phyloP scores from a whole-genome alignment of 2,797 vertebrate species.

The Molossus alvarezi region DNA sequence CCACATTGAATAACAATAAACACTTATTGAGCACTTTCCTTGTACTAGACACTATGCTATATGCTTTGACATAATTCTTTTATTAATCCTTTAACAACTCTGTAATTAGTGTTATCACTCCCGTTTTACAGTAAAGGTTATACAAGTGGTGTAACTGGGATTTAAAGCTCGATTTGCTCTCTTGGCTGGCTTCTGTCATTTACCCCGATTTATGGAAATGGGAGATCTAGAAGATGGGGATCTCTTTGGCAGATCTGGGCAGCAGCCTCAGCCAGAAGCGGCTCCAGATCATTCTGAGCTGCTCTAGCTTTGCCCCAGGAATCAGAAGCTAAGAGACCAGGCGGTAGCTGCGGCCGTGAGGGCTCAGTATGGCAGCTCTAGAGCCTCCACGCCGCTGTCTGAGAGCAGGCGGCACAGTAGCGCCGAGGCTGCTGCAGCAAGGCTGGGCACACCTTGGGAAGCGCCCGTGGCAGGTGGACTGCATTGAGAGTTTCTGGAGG shows the following conservation, averaged over 20 bases:
- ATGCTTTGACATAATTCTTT: slow-evolving; percentile 8
- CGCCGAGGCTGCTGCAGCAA: neutral
- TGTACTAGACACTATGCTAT: neutral
- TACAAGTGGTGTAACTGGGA: neutral
- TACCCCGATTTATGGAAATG: neutral
- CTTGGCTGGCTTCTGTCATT: neutral
- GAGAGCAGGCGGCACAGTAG: neutral
- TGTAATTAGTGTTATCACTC: neutral
- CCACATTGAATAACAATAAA: neutral
- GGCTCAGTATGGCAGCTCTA: neutral
- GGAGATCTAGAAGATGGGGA: neutral
- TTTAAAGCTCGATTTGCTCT: neutral
- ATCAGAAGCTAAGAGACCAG: neutral
- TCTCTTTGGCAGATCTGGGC: neutral
- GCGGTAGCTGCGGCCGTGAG: neutral
- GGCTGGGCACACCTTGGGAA: neutral
- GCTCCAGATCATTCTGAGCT: neutral
- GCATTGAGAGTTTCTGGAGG: neutral
- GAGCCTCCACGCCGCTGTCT: neutral
- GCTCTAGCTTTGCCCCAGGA: neutral
- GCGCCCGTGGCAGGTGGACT: neutral
- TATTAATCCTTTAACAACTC: slow-evolving; percentile 4
- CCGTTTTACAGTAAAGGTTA: neutral
- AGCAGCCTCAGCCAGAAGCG: neutral
- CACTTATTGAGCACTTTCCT: neutral